Evolutionary conservation across 2,888 invertebrate species (phyloP).

Genomic region (Cosmia trapezina): DNA sequence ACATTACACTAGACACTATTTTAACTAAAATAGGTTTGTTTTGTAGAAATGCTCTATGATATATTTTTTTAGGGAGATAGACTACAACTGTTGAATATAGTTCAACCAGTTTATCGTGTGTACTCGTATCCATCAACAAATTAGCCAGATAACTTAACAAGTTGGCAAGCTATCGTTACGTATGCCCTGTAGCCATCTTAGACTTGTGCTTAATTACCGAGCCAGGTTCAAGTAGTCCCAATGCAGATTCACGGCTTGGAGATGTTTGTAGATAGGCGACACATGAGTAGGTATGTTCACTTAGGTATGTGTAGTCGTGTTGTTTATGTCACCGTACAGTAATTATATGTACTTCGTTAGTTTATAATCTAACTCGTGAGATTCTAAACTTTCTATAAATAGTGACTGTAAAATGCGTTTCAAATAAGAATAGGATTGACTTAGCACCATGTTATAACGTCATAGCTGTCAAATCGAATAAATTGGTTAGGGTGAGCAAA

Average conservation of each 20-base stretch:
- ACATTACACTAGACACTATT: too few species aligned
- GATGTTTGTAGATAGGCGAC: conserved; percentile 19
- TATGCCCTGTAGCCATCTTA: conserved; percentile 34
- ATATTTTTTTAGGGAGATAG: too few species aligned
- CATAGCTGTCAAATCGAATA: too few species aligned
- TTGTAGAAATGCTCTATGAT: too few species aligned
- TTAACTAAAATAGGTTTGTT: too few species aligned
- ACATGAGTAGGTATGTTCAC: not conserved
- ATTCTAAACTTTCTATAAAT: too few species aligned
- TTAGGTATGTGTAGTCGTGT: not conserved
- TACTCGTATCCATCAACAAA: conserved; percentile 11
- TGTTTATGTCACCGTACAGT: not conserved
- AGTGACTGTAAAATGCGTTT: too few species aligned
- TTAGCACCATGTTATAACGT: too few species aligned
- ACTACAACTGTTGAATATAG: conserved; percentile 22
- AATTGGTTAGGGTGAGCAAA: too few species aligned
- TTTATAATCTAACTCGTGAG: too few species aligned
- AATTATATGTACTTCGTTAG: too few species aligned
- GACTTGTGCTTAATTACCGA: conserved; percentile 33
- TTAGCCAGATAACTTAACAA: conserved; percentile 33
- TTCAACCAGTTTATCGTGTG: conserved; percentile 9
- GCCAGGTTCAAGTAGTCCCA: conserved; percentile 33
- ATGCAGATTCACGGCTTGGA: conserved; percentile 26
- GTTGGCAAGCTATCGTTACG: conserved; percentile 45
- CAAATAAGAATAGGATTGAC: too few species aligned